Conservation (phyloP, 2,888 invertebrate genomes). For the Papilio protenor region DNA sequence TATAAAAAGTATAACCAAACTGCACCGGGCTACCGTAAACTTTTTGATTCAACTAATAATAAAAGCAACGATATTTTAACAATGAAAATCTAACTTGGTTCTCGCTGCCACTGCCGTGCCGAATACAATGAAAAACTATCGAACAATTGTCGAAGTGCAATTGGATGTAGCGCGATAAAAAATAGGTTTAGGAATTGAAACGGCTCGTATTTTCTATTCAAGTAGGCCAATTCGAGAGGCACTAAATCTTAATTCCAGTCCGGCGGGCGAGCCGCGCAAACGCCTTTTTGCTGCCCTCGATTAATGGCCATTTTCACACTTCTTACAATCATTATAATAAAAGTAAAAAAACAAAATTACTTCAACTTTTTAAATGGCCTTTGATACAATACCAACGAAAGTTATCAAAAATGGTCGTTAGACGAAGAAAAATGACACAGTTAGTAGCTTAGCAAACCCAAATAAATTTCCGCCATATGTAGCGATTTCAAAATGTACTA, state of each 20-base stretch:
- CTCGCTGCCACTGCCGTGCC: not conserved
- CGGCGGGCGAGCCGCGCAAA: constrained; percentile 46
- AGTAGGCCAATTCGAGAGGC: constrained; percentile 56
- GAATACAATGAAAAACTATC: constrained; percentile 45
- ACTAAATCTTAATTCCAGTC: constrained; percentile 62
- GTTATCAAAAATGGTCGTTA: not conserved
- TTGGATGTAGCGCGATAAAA: constrained; percentile 57
- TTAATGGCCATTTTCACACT: constrained; percentile 46
- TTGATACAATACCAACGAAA: not conserved
- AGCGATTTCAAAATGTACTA: not conserved
- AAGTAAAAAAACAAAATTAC: constrained; percentile 2
- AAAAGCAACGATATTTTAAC: constrained; percentile 22
- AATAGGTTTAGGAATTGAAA: constrained; percentile 50
- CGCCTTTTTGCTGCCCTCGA: constrained; percentile 44
- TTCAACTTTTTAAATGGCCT: not conserved
- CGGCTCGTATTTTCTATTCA: constrained; percentile 55
- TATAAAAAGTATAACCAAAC: not conserved
- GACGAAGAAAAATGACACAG: not conserved
- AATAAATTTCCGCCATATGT: not conserved
- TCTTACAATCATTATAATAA: constrained; percentile 46
- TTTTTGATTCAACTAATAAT: constrained; percentile 24
- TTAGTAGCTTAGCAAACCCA: not conserved
- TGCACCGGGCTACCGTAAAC: constrained; percentile 13
- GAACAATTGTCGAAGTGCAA: constrained; percentile 51
- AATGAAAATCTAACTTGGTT: constrained; percentile 20